These are phyloP conservation scores for Decapterus maruadsi DNA, from an alignment of 2,797 vertebrate species.

Conservation along the genomic window DNA sequence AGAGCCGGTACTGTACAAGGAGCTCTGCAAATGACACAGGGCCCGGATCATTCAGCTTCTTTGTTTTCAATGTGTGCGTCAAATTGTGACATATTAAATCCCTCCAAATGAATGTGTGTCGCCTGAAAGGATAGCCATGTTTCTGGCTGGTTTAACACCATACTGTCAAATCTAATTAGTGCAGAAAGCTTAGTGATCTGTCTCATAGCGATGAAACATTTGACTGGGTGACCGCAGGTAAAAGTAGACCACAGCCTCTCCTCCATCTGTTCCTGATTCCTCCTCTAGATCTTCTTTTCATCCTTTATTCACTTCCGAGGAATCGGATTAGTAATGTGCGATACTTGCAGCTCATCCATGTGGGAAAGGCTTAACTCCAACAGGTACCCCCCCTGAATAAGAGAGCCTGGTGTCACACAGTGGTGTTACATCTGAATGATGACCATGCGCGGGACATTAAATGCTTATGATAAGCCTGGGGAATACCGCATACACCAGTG, in stretches of 20 bases:
- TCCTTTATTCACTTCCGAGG: not conserved
- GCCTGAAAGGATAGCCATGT: not conserved
- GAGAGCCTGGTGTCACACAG: not conserved
- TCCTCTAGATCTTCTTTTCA: not conserved
- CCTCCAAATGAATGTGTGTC: not conserved
- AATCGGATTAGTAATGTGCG: not conserved
- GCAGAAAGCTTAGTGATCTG: not conserved
- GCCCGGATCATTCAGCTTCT: not conserved
- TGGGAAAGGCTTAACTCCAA: not conserved
- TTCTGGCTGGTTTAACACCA: too few relatives aligned
- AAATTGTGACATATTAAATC: not conserved
- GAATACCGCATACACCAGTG: not conserved
- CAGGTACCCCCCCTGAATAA: not conserved
- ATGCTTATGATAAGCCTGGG: not conserved
- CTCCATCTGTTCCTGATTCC: not conserved
- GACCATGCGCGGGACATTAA: not conserved
- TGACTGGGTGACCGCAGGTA: not conserved
- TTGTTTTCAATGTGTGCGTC: not conserved
- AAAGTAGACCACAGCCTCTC: not conserved
- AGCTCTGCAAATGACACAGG: not conserved
- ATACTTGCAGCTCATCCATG: not conserved
- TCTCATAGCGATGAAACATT: not conserved
- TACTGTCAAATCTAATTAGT: not conserved
- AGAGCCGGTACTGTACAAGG: not conserved
- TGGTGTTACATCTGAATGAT: not conserved